Conservation (phyloP, 2,888 invertebrate species). For the Rhopalosiphum nymphaeae region DNA sequence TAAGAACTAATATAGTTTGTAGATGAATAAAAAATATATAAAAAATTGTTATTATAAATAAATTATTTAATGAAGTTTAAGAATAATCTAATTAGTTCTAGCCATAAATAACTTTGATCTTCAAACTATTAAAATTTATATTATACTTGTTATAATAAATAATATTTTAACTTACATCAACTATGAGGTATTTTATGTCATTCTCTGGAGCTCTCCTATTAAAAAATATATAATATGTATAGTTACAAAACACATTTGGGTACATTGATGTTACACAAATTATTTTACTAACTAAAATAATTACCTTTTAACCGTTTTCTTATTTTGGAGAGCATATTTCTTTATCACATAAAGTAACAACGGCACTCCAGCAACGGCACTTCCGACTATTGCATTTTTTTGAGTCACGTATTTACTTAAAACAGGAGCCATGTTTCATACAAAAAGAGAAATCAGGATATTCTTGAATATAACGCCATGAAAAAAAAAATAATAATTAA, state of each 20-base stretch:
- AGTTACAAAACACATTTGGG: neutral
- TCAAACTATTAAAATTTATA: neutral
- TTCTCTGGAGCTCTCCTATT: constrained; percentile 40
- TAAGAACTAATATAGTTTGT: neutral
- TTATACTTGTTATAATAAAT: neutral
- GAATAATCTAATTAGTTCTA: neutral
- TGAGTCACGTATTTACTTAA: constrained; percentile 50
- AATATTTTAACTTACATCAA: constrained; percentile 47
- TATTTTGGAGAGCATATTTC: constrained; percentile 22
- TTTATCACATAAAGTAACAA: constrained; percentile 37
- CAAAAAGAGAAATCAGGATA: neutral
- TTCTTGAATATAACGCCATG: neutral
- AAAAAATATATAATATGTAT: neutral
- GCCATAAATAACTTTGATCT: neutral
- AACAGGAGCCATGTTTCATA: constrained; percentile 40
- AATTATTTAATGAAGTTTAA: neutral
- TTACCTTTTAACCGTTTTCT: constrained; percentile 22
- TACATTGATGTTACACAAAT: neutral
- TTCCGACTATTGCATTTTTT: constrained; percentile 48
- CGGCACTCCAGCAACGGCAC: constrained; percentile 58
- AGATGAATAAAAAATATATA: neutral
- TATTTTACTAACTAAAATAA: neutral
- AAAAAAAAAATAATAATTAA: neutral
- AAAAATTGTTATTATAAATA: neutral
- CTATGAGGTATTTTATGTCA: constrained; percentile 62